A percentile compares a stretch with the other conserved stretches of the same genome.
phyloP scores from a whole-genome alignment of 2,888 invertebrate species.

The Drosophila cyrtoloma region DNA sequence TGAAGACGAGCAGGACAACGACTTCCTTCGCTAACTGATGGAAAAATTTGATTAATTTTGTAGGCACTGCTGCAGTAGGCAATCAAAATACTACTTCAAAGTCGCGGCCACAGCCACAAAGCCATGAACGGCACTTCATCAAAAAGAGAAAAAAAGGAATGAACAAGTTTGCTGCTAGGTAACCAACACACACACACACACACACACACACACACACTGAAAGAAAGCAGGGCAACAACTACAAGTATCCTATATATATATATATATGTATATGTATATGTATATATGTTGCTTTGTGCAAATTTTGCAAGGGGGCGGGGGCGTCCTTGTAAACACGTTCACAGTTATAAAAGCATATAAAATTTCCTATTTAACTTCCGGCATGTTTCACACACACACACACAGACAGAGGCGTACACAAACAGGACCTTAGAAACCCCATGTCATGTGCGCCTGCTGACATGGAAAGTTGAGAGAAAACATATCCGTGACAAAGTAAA shows the following conservation, averaged over 20 bases:
- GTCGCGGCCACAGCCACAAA: constrained; percentile 55
- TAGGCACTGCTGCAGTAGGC: constrained; percentile 7
- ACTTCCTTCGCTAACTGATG: constrained; percentile 1
- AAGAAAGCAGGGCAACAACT: not conserved
- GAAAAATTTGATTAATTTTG: constrained; percentile 57
- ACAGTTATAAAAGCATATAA: constrained; percentile 81
- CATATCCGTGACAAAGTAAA: constrained; percentile 80
- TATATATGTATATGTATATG: not conserved
- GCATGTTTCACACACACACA: constrained; percentile 51
- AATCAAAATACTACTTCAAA: constrained; percentile 31
- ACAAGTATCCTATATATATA: constrained; percentile 1
- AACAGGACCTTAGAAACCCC: constrained; percentile 20
- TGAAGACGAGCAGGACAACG: not conserved
- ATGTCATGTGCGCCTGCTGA: constrained; percentile 48
- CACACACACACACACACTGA: not conserved
- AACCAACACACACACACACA: constrained; percentile 22
- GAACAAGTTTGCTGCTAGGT: constrained; percentile 69
- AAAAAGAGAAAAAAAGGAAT: constrained; percentile 43
- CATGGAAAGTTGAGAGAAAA: constrained; percentile 75
- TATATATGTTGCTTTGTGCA: not conserved
- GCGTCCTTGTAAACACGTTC: constrained; percentile 72
- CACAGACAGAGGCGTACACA: constrained; percentile 7
- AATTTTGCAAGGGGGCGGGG: constrained; percentile 19
- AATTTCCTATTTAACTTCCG: constrained; percentile 81
- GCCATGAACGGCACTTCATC: constrained; percentile 67